phyloP scores from a whole-genome alignment of 1,140 invertebrate genomes.

The Drosophila trapezifrons region DNA sequence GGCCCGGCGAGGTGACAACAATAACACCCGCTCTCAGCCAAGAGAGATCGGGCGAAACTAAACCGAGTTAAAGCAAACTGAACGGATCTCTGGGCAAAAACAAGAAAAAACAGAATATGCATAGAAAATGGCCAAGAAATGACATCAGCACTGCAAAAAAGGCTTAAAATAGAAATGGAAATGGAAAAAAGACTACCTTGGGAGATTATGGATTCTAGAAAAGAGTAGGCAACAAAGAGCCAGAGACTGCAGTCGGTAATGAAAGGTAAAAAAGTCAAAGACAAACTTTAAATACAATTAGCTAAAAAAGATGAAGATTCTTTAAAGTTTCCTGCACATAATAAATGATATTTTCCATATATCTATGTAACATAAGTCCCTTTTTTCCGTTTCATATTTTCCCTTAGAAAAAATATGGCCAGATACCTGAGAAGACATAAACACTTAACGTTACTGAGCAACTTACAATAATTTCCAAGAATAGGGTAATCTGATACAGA shows the following conservation, averaged over 20 bases:
- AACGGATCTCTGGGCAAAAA: slow-evolving; percentile 20
- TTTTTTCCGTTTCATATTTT: too few relatives aligned
- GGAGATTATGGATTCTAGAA: not conserved
- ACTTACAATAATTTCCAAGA: not conserved
- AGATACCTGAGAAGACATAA: too few relatives aligned
- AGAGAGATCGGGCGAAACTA: slow-evolving; percentile 13
- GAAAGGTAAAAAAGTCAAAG: too few relatives aligned
- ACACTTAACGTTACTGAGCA: not conserved
- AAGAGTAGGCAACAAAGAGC: not conserved
- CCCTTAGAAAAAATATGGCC: too few relatives aligned
- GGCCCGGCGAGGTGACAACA: slow-evolving; percentile 38
- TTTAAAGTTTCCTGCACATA: not conserved
- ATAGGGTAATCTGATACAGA: not conserved
- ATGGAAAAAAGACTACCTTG: slow-evolving; percentile 9
- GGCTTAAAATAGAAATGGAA: slow-evolving; percentile 50
- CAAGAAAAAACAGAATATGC: slow-evolving; percentile 39
- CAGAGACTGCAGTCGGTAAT: too few relatives aligned
- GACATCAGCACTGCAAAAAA: slow-evolving; percentile 57
- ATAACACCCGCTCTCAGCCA: slow-evolving; percentile 10
- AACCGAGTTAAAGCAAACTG: slow-evolving; percentile 11
- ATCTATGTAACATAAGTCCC: too few relatives aligned
- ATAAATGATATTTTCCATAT: too few relatives aligned
- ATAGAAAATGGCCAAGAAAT: slow-evolving; percentile 38
- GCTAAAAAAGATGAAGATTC: not conserved
- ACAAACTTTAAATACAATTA: not conserved